These are phyloP conservation scores for Serrognathus titanus DNA, from an alignment of 2,888 invertebrate genomes.

Conservation along the genomic window DNA sequence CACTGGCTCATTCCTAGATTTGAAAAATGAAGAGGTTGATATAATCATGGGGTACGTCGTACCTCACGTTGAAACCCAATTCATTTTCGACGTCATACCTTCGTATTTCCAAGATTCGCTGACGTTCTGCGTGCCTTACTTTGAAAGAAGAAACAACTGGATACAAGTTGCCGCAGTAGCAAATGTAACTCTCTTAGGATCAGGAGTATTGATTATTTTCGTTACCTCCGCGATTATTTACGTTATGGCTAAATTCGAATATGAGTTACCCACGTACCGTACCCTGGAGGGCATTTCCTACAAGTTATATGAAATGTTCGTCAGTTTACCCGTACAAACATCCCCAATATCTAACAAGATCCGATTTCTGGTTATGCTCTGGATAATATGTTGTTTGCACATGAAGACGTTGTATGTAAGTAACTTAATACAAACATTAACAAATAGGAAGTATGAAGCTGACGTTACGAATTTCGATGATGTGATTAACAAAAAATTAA, in stretches of 20 bases:
- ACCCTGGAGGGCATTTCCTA: background rate
- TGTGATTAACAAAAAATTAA: slow-evolving; percentile 29
- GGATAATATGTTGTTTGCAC: slow-evolving; percentile 31
- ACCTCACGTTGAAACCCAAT: slow-evolving; percentile 31
- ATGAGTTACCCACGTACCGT: background rate
- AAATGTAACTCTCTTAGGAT: slow-evolving; percentile 19
- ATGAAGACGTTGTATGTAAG: slow-evolving; percentile 32
- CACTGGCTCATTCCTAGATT: slow-evolving; percentile 31
- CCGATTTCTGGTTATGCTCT: slow-evolving; percentile 29
- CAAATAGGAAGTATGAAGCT: slow-evolving; percentile 30
- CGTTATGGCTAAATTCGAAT: slow-evolving; percentile 1
- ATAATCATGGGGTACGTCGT: slow-evolving; percentile 40
- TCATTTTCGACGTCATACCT: slow-evolving; percentile 35
- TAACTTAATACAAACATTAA: slow-evolving; percentile 33
- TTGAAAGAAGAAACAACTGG: slow-evolving; percentile 30
- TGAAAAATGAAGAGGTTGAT: slow-evolving; percentile 34
- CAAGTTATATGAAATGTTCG: slow-evolving; percentile 21
- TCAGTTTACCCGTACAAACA: slow-evolving; percentile 26
- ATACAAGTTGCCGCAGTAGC: slow-evolving; percentile 24
- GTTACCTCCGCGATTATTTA: slow-evolving; percentile 6
- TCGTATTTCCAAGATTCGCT: slow-evolving; percentile 39
- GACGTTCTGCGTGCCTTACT: slow-evolving; percentile 41
- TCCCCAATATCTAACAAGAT: slow-evolving; percentile 28
- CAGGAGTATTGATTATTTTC: slow-evolving; percentile 12
- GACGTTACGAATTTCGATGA: slow-evolving; percentile 30